phyloP scores from a whole-genome alignment of 2,113 vertebrate genomes.

The Gulo gulo region DNA sequence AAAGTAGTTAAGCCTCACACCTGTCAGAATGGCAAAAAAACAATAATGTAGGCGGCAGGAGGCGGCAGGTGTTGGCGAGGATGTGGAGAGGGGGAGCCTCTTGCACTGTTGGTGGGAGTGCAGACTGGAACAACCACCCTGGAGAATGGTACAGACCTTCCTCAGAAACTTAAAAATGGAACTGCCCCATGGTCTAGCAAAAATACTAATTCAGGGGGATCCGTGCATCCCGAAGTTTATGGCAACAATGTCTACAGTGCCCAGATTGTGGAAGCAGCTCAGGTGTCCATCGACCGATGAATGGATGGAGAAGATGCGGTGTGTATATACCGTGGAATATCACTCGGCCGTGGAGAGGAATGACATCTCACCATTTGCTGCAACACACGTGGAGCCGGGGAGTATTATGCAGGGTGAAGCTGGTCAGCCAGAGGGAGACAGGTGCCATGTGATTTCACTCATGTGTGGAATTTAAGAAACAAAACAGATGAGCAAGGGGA shows the following conservation, averaged over 20 bases:
- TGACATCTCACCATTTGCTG: neutral
- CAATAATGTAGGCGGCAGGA: neutral
- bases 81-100: neutral
- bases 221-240: neutral
- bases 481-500: neutral
- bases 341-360: neutral
- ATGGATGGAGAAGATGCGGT: neutral
- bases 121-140: neutral
- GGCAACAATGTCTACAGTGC: neutral
- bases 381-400: rapidly evolving
- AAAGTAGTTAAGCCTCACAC: neutral
- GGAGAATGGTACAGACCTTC: neutral
- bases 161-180: neutral
- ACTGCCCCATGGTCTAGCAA: neutral
- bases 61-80: neutral
- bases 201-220: neutral
- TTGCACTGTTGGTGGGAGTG: neutral
- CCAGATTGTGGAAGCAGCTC: neutral
- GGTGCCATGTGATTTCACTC: neutral
- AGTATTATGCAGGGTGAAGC: neutral
- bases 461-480: neutral
- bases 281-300: neutral
- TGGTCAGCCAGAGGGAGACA: neutral
- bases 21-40: neutral
- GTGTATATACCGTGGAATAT: neutral